Conservation (phyloP, 2,797 vertebrate species). For the Sebastes matsubarae region DNA sequence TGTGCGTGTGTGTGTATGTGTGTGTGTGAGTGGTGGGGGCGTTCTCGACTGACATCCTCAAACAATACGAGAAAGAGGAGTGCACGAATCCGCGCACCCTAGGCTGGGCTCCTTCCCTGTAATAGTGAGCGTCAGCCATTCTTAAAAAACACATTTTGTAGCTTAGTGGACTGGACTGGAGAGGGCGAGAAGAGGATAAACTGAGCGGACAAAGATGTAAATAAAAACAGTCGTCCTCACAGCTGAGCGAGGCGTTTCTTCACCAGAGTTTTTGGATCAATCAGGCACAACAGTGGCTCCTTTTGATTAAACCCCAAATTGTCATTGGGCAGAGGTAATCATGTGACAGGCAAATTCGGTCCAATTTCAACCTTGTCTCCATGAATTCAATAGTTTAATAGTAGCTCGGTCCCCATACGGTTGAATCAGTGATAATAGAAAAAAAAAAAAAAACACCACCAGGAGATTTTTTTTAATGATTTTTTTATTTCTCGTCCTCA, state of each 20-base stretch:
- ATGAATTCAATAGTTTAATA: conserved; percentile 99
- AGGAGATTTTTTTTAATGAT: conserved; percentile 85
- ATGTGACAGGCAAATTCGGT: conserved; percentile 99
- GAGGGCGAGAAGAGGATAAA: conserved; percentile 76
- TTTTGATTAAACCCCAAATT: conserved; percentile 99
- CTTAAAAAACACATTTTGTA: conserved; percentile 80
- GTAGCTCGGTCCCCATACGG: conserved; percentile 99
- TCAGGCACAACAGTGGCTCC: conserved; percentile 99
- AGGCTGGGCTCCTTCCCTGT: conserved; percentile 77
- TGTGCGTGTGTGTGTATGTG: conserved; percentile 74
- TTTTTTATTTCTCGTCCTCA: conserved; percentile 75
- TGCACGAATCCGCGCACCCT: conserved; percentile 85
- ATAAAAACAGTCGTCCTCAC: conserved; percentile 91
- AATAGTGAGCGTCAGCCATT: conserved; percentile 79
- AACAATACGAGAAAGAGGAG: conserved; percentile 92
- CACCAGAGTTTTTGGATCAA: conserved; percentile 98
- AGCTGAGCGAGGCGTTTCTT: conserved; percentile 96
- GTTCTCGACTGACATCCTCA: conserved; percentile 91
- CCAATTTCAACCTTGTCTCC: conserved; percentile 99
- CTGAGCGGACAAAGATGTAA: conserved; percentile 91
- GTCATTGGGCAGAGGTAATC: conserved; percentile 99
- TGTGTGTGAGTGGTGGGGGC: conserved; percentile 87
- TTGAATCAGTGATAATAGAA: conserved; percentile 99
- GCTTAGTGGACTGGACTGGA: conserved; percentile 75
- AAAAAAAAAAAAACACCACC: conserved; percentile 81